Conservation (phyloP, 2,888 invertebrate genomes). For the Odontocolon sp. region DNA sequence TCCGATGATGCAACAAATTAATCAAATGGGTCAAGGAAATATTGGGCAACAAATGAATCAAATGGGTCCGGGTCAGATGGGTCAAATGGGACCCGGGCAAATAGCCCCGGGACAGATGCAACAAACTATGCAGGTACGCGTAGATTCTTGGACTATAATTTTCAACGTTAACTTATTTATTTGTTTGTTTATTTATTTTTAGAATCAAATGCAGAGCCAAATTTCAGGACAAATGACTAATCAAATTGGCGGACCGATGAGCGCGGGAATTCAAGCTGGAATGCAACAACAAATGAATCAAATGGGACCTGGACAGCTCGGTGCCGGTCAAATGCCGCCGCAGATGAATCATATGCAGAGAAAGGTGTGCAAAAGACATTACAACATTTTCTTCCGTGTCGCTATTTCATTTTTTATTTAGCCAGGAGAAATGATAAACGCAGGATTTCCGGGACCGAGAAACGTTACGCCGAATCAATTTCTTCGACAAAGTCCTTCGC, state of each 20-base stretch:
- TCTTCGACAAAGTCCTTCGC: slow-evolving; percentile 90
- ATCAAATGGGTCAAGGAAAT: slow-evolving; percentile 76
- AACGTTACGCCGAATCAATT: slow-evolving; percentile 89
- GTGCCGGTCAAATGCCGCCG: slow-evolving; percentile 75
- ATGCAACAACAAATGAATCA: slow-evolving; percentile 79
- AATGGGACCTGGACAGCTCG: slow-evolving; percentile 77
- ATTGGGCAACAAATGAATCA: slow-evolving; percentile 79
- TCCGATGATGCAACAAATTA: slow-evolving; percentile 82
- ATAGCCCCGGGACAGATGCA: slow-evolving; percentile 76
- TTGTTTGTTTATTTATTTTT: not conserved
- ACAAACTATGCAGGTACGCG: slow-evolving; percentile 77
- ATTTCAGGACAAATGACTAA: slow-evolving; percentile 77
- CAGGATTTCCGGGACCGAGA: slow-evolving; percentile 82
- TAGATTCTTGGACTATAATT: no score
- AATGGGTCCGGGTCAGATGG: slow-evolving; percentile 73
- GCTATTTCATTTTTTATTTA: slow-evolving; percentile 54
- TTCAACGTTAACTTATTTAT: no score
- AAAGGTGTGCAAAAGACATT: slow-evolving; percentile 69
- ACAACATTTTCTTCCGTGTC: not conserved
- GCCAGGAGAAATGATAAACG: slow-evolving; percentile 82
- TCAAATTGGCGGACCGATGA: slow-evolving; percentile 76
- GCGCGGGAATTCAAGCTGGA: slow-evolving; percentile 73
- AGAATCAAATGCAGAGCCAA: slow-evolving; percentile 78
- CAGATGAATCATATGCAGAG: slow-evolving; percentile 82
- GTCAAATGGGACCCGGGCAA: slow-evolving; percentile 73